Base-by-base conservation (phyloP, 1,140 invertebrate genomes). In the Dermatophagoides farinae region DNA sequence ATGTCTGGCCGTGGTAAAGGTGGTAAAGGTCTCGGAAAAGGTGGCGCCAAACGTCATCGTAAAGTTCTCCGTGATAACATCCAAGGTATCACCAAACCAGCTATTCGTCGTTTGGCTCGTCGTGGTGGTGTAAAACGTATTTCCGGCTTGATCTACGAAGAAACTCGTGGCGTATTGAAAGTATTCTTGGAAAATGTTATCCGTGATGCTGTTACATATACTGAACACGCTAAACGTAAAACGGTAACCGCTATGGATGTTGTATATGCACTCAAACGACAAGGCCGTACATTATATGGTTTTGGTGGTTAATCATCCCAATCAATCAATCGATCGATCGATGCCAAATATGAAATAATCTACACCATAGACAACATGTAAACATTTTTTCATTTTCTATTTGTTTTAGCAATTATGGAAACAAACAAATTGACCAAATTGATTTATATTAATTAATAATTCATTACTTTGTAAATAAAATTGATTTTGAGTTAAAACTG, bases 181-280 rank as follows among this genome's bases (percentile, higher is more conserved):
- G 79, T 84, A 0, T 87, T 87, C 71, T 71, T 87, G 55, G 83
- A 85, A 70, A 86, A 85, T 68, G 82, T 86, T 0, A 86, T 86
- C 67, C 76, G 82, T 59, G 84, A 86, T 71, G 82, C 83, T 12
- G 82, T 86, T 55, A 86, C 82, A n/a, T 86, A 86, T 73, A 84
- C 82, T 14, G 83, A 16, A 70, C 82, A 86, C 70, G 82, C 83
- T 64, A 86, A 85, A 73, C 74, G 84, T 63, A 88, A 86, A 73
- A 88, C 85, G 18, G 76, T 80, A 39, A 88, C 84, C 12, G 83
- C 84, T 55, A 88, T 88, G 84, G 84, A 88, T 68, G 82, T 88
- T 14, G 85, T 88, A 20, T 87, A 87, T 67, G 84, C 84, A 31
- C 72, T 88, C 64, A 88, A 88, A 71, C 73, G 84, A 52, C 84